Conservation (phyloP, 2,113 vertebrate species). For the Varanus salvator region DNA sequence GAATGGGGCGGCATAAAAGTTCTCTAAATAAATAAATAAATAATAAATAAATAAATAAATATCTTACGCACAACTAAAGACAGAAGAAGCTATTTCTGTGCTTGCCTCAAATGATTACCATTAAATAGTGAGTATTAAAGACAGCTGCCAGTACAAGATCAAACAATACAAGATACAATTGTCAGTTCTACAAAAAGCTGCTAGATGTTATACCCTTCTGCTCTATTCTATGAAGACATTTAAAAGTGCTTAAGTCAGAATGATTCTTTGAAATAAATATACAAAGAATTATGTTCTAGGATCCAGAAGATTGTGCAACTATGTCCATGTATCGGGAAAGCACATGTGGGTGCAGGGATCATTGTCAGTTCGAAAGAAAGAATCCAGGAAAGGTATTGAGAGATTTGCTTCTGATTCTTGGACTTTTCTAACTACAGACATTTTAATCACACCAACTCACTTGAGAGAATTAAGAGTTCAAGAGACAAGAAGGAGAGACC, state of each 20-base stretch:
- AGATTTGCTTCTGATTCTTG: background rate
- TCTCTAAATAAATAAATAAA: too few relatives aligned
- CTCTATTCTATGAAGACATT: background rate
- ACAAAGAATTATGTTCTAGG: background rate
- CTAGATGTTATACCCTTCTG: background rate
- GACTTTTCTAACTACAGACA: background rate
- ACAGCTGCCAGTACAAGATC: background rate
- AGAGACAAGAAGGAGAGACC: background rate
- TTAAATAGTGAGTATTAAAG: background rate
- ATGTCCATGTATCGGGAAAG: background rate
- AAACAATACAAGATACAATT: background rate
- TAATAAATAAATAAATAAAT: too few relatives aligned
- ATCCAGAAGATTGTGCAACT: background rate
- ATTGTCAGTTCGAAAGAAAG: background rate
- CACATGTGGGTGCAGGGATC: background rate
- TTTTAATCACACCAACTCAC: background rate
- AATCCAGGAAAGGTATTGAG: background rate
- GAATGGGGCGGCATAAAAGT: too few relatives aligned
- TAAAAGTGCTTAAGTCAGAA: background rate
- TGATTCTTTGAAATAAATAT: background rate
- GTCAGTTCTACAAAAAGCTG: background rate
- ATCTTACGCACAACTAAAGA: background rate
- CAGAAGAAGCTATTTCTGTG: background rate
- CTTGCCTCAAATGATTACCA: background rate
- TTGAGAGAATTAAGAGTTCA: background rate